Evolutionary conservation across 2,888 invertebrate genomes (phyloP).

Genomic region (Callinectes sapidus): DNA sequence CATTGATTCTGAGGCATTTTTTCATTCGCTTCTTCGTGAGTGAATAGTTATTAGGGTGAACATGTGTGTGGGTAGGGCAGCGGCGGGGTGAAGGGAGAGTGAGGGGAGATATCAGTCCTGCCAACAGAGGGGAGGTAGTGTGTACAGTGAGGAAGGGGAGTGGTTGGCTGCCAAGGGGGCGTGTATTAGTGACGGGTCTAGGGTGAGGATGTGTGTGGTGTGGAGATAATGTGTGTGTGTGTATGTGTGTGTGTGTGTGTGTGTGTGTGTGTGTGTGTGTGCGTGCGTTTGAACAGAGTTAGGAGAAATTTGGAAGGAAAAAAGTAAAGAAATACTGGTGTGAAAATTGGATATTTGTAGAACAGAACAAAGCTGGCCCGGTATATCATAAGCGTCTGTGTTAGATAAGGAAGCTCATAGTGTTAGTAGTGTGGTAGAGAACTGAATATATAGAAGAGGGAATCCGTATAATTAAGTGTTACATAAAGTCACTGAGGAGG

Average conservation of each 20-base stretch:
- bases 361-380: not conserved
- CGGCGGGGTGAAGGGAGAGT: not conserved
- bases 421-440: not conserved
- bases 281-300: not conserved
- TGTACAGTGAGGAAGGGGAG: not conserved
- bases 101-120: not conserved
- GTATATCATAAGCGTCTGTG: not conserved
- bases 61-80: not conserved
- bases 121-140: not conserved
- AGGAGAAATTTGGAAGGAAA: no score
- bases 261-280: slow-evolving; percentile 23
- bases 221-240: not conserved
- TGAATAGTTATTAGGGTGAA: not conserved
- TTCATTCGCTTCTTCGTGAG: not conserved
- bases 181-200: not conserved
- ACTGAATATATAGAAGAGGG: not conserved
- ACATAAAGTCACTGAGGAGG: not conserved
- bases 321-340: no score
- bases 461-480: not conserved
- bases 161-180: not conserved
- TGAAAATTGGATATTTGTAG: not conserved
- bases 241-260: slow-evolving; percentile 36
- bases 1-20: not conserved
- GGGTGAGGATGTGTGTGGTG: not conserved
- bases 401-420: not conserved